Conservation (phyloP, 1,140 invertebrate species). For the Hypsibius dujardini region DNA sequence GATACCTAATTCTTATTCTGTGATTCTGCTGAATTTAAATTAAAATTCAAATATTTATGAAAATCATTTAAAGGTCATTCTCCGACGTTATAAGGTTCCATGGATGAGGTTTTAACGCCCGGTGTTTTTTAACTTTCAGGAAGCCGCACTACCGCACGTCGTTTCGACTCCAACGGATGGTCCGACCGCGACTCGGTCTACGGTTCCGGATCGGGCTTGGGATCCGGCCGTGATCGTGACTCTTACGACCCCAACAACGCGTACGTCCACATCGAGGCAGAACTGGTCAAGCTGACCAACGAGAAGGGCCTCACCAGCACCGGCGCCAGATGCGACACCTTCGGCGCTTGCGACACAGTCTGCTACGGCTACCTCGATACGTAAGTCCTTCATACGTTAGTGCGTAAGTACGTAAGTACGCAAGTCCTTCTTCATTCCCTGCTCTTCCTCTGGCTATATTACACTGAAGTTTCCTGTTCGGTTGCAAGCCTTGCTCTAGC, state of each 20-base stretch:
- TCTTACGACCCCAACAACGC: conserved; percentile 7
- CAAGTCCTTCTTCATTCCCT: no score
- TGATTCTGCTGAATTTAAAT: no score
- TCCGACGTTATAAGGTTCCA: not conserved
- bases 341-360: not conserved
- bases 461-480: not conserved
- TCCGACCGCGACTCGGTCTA: not conserved
- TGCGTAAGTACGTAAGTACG: no score
- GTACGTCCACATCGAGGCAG: not conserved
- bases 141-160: not conserved
- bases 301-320: conserved; percentile 3
- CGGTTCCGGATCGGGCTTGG: not conserved
- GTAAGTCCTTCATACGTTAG: not conserved
- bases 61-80: not conserved
- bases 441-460: conserved; percentile 2
- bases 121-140: no score
- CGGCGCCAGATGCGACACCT: not conserved
- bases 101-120: no score
- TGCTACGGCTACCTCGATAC: not conserved
- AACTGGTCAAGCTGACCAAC: conserved; percentile 16
- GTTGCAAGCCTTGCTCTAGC: not conserved
- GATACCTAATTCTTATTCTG: no score
- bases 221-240: not conserved
- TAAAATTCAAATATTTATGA: not conserved
- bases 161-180: not conserved